Conservation (phyloP, 2,113 vertebrate species). For the Serilophus lunatus region DNA sequence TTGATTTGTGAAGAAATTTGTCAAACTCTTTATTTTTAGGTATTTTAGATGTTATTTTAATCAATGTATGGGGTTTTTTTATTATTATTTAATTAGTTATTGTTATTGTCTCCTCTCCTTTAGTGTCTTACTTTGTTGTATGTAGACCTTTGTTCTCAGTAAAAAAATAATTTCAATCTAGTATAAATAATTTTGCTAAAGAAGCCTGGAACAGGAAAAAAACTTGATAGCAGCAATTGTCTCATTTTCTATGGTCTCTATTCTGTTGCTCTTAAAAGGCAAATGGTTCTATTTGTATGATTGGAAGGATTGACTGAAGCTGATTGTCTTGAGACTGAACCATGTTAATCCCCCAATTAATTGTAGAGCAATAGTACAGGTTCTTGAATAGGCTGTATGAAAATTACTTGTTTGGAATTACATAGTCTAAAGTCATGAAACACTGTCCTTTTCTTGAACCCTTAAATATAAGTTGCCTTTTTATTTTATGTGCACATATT, state of each 20-base stretch:
- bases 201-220: not conserved
- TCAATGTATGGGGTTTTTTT: not conserved
- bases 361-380: not conserved
- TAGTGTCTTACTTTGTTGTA: not conserved
- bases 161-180: not conserved
- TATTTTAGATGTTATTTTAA: not conserved
- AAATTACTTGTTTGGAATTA: not conserved
- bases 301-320: not conserved
- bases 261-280: not conserved
- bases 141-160: not conserved
- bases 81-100: not conserved
- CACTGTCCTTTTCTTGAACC: not conserved
- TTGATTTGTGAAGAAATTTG: not conserved
- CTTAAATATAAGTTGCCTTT: not conserved
- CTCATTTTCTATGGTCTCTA: not conserved
- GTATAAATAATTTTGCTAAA: not conserved
- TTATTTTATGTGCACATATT: not conserved
- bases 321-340: not conserved
- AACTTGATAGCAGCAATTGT: not conserved
- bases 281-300: not conserved
- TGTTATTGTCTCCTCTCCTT: not conserved
- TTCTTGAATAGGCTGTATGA: not conserved
- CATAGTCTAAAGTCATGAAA: not conserved
- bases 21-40: not conserved
- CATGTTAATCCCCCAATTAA: not conserved